Evolutionary conservation across 2,797 vertebrate genomes (phyloP).

Genomic region (Numenius phaeopus): DNA sequence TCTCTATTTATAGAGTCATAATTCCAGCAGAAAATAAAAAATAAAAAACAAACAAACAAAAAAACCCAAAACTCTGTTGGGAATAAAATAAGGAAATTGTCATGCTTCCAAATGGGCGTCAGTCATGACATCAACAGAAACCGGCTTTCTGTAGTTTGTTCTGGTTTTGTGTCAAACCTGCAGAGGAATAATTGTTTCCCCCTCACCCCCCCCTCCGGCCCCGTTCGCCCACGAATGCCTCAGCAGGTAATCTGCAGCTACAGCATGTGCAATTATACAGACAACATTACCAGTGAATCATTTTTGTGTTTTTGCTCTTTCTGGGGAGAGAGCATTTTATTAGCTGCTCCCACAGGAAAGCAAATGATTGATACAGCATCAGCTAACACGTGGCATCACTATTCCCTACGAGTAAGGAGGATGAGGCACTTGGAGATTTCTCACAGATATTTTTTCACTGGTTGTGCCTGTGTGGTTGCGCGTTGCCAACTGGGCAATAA

Average conservation of each 20-base stretch:
- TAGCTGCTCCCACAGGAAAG: constrained; percentile 5
- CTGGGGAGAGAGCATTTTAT: neutral
- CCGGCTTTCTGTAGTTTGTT: neutral
- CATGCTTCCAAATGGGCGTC: neutral
- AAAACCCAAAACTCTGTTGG: neutral
- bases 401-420: neutral
- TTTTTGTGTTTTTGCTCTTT: neutral
- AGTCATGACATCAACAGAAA: neutral
- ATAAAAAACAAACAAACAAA: neutral
- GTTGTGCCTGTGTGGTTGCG: neutral
- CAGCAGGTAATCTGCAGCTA: constrained; percentile 43
- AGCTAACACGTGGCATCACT: neutral
- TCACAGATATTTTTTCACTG: neutral
- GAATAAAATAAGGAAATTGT: neutral
- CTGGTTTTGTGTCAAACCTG: constrained; percentile 22
- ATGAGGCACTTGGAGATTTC: neutral
- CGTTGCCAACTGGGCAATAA: neutral
- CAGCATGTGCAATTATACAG: constrained; percentile 26
- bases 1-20: neutral
- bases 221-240: neutral
- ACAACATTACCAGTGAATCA: neutral
- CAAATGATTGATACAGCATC: neutral
- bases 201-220: neutral
- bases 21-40: neutral
- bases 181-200: neutral